Percentiles rank a stretch among this genome's conserved stretches.
phyloP scores from a whole-genome alignment of 2,888 invertebrate species.

The Eilema depressum region DNA sequence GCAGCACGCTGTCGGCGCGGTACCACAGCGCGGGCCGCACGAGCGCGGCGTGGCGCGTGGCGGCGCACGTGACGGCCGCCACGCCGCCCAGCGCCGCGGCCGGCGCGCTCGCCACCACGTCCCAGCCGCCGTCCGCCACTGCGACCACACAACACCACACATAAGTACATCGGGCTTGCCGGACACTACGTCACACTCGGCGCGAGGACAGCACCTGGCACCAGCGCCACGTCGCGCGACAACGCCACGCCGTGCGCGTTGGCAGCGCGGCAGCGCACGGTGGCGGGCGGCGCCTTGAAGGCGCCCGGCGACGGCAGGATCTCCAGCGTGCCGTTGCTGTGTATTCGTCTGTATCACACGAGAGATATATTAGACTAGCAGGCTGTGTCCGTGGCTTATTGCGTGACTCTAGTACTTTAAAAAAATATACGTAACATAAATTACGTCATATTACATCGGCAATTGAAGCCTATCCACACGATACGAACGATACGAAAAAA shows the following conservation, averaged over 20 bases:
- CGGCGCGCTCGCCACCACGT: slow-evolving; percentile 53
- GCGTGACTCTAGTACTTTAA: no score
- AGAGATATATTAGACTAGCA: neutral
- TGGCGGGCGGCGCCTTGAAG: slow-evolving; percentile 33
- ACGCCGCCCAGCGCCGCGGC: slow-evolving; percentile 65
- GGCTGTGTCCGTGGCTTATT: no score
- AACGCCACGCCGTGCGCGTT: slow-evolving; percentile 92
- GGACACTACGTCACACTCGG: neutral
- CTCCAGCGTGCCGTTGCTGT: slow-evolving; percentile 73
- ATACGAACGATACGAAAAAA: no score
- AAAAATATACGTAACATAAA: no score
- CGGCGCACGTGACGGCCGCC: slow-evolving; percentile 65
- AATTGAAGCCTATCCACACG: no score
- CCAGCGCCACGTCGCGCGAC: slow-evolving; percentile 91
- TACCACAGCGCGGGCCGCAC: slow-evolving; percentile 66
- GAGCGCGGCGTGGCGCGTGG: slow-evolving; percentile 39
- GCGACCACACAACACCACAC: neutral
- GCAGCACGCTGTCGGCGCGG: slow-evolving; percentile 62
- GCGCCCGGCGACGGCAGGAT: slow-evolving; percentile 54
- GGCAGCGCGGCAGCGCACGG: slow-evolving; percentile 90
- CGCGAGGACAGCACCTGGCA: slow-evolving; percentile 84
- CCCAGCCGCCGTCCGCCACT: slow-evolving; percentile 67
- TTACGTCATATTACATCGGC: no score
- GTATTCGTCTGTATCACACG: slow-evolving; percentile 52
- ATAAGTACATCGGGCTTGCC: neutral